phyloP scores from a whole-genome alignment of 2,888 invertebrate species.

The Perdita meconis region DNA sequence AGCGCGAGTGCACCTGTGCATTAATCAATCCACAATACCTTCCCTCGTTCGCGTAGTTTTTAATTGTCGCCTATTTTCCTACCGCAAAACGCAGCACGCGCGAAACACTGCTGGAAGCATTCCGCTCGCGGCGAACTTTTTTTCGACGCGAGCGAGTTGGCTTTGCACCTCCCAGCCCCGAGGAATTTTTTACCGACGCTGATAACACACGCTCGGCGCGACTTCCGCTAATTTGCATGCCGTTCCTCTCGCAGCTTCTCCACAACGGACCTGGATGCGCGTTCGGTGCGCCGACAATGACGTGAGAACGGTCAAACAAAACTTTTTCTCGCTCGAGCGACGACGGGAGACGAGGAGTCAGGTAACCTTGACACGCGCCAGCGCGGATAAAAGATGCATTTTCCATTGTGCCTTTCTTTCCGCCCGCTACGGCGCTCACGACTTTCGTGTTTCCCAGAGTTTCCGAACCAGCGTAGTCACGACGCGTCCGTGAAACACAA shows the following conservation, averaged over 20 bases:
- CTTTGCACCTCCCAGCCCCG: no score
- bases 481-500: conserved; percentile 41
- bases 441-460: conserved; percentile 29
- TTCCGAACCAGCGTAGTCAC: conserved; percentile 8
- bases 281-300: background rate
- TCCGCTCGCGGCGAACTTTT: no score
- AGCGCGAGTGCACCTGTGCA: no score
- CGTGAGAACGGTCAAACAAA: conserved; percentile 30
- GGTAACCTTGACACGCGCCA: conserved; percentile 47
- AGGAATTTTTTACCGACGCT: background rate
- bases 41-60: no score
- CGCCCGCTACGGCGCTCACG: background rate
- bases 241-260: background rate
- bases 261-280: background rate
- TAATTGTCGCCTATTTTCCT: no score
- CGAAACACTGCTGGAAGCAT: no score
- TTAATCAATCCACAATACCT: no score
- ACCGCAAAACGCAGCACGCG: no score
- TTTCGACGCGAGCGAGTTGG: no score
- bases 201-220: background rate
- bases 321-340: conserved; percentile 34
- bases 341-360: background rate
- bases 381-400: conserved; percentile 54
- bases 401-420: conserved; percentile 35
- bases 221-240: conserved; percentile 6